Evolutionary conservation across 2,797 vertebrate genomes (phyloP).

Genomic region (Limosa lapponica): DNA sequence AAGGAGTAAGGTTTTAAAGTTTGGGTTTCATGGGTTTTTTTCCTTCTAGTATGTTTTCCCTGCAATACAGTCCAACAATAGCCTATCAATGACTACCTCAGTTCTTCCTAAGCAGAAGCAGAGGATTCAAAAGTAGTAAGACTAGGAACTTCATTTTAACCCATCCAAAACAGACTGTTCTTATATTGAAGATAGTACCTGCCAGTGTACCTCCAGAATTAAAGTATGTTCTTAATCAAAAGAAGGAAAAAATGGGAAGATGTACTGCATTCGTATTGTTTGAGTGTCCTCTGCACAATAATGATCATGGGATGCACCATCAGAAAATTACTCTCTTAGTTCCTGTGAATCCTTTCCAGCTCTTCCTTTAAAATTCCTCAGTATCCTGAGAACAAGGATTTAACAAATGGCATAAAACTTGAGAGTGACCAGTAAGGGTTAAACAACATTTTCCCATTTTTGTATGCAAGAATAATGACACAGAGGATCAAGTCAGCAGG

Average conservation of each 20-base stretch:
- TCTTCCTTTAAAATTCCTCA: background rate
- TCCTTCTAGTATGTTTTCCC: background rate
- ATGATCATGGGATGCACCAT: background rate
- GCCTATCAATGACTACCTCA: background rate
- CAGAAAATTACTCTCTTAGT: background rate
- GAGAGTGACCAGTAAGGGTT: background rate
- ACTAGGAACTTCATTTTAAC: background rate
- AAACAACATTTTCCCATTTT: background rate
- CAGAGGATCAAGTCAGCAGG: background rate
- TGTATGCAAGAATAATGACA: background rate
- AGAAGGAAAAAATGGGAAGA: background rate
- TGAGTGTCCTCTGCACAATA: background rate
- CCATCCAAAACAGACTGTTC: background rate
- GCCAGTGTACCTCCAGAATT: background rate
- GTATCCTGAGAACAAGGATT: background rate
- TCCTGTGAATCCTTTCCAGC: background rate
- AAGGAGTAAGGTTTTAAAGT: background rate
- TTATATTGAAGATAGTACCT: background rate
- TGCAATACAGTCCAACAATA: background rate
- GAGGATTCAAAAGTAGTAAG: background rate
- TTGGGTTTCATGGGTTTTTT: background rate
- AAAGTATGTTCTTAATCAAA: background rate
- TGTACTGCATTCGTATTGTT: background rate
- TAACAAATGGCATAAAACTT: background rate
- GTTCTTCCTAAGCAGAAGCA: background rate